phyloP scores from a whole-genome alignment of 2,113 vertebrate genomes.

The Neofelis nebulosa region DNA sequence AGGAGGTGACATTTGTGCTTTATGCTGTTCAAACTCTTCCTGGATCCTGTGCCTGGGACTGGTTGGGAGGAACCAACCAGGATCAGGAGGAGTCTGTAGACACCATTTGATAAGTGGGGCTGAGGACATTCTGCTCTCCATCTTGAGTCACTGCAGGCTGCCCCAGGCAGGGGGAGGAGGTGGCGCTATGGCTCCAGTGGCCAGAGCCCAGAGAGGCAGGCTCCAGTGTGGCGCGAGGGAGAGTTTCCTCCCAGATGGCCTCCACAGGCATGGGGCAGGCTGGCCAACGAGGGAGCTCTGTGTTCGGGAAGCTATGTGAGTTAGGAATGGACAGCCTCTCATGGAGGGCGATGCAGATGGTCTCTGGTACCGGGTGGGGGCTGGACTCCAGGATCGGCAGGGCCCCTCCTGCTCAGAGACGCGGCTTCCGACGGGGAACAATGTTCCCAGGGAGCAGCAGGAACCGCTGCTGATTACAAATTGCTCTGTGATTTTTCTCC shows the following conservation, averaged over 20 bases:
- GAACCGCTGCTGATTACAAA: constrained; percentile 51
- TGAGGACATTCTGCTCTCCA: fast-evolving
- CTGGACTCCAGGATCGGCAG: background rate
- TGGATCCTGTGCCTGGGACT: background rate
- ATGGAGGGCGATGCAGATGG: background rate
- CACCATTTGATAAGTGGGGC: too few species aligned
- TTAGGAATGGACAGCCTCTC: background rate
- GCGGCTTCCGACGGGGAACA: background rate
- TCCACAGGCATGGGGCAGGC: background rate
- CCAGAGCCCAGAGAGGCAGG: background rate
- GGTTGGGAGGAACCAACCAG: background rate
- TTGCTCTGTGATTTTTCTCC: constrained; percentile 53
- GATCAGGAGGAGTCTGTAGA: background rate
- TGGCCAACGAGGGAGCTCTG: background rate
- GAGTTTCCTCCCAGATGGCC: background rate
- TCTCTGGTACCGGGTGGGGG: background rate
- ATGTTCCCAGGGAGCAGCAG: constrained; percentile 15
- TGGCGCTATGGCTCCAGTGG: background rate
- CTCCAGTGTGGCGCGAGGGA: background rate
- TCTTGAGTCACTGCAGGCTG: background rate
- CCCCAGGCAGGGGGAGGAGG: background rate
- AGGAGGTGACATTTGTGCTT: background rate
- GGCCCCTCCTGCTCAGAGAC: background rate
- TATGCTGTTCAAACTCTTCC: background rate
- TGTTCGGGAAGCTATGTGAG: fast-evolving